These are phyloP conservation scores for Pogonocichla stellata DNA, from an alignment of 2,113 vertebrate genomes.

Conservation along the genomic window DNA sequence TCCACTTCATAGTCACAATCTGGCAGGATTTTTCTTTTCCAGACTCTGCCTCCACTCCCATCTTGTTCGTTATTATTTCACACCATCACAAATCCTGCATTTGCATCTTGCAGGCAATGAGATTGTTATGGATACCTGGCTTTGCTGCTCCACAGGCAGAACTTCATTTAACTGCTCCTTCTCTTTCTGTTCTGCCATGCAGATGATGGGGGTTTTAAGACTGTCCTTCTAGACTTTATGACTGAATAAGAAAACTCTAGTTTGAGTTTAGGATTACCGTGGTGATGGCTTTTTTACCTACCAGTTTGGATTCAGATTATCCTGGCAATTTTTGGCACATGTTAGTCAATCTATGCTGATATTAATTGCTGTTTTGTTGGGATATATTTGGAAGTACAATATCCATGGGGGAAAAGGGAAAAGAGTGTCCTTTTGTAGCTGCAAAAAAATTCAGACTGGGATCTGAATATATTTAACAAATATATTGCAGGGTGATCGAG, in stretches of 20 bases:
- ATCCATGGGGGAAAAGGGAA: neutral
- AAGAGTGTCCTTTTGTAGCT: neutral
- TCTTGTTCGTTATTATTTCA: conserved; percentile 18
- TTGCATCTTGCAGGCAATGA: neutral
- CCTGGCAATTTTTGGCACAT: neutral
- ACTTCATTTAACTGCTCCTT: conserved; percentile 30
- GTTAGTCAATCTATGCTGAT: neutral
- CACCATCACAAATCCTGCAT: neutral
- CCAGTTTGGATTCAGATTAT: conserved; percentile 19
- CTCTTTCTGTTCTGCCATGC: neutral
- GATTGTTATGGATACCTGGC: conserved; percentile 1
- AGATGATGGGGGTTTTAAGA: neutral
- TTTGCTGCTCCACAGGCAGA: neutral
- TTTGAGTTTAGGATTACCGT: conserved; percentile 19
- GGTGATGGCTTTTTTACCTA: neutral
- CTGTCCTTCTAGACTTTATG: neutral
- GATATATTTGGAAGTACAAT: neutral
- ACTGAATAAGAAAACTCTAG: conserved; percentile 7
- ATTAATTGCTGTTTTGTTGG: neutral
- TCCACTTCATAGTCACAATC: neutral
- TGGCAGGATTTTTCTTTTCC: conserved; percentile 12
- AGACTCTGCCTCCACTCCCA: neutral
- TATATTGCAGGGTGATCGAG: neutral
- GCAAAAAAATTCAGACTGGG: neutral
- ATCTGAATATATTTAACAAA: neutral